A percentile compares a stretch with the other conserved stretches of the same genome.
Evolutionary conservation across 2,113 vertebrate genomes (phyloP).

Genomic region (Prunella himalayana): DNA sequence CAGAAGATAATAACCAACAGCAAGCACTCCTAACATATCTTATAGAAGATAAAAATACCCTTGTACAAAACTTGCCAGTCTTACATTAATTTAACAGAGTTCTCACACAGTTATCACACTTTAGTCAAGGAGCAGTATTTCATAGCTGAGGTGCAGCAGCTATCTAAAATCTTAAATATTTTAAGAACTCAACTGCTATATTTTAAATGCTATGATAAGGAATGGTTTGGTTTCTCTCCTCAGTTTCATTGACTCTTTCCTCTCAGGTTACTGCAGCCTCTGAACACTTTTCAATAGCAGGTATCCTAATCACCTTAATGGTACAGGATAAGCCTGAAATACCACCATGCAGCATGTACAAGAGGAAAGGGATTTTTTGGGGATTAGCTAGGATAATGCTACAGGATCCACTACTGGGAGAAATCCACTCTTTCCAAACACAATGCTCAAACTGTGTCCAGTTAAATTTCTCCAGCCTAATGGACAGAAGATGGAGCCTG

Average conservation of each 20-base stretch:
- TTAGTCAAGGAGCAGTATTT: background rate
- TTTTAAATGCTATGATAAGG: background rate
- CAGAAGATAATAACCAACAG: background rate
- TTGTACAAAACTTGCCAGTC: background rate
- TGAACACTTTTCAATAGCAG: background rate
- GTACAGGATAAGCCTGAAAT: slow-evolving; percentile 5
- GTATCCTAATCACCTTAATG: slow-evolving; percentile 10
- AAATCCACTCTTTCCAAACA: background rate
- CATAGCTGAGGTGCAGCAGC: background rate
- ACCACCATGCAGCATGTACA: background rate
- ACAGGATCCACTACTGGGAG: background rate
- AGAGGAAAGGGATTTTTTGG: slow-evolving; percentile 16
- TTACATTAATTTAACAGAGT: background rate
- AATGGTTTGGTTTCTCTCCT: background rate
- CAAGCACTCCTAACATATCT: background rate
- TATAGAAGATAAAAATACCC: background rate
- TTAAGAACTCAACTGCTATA: background rate
- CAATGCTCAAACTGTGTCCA: background rate
- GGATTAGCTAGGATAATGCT: slow-evolving; percentile 8
- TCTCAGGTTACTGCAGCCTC: background rate
- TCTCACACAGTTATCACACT: background rate
- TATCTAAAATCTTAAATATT: background rate
- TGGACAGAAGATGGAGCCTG: background rate
- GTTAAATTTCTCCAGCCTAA: background rate
- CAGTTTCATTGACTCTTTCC: background rate